Percentiles rank a stretch among this genome's conserved stretches.
These are phyloP conservation scores for Petrophora chlorosata DNA, from an alignment of 2,888 invertebrate species.

Conservation along the genomic window DNA sequence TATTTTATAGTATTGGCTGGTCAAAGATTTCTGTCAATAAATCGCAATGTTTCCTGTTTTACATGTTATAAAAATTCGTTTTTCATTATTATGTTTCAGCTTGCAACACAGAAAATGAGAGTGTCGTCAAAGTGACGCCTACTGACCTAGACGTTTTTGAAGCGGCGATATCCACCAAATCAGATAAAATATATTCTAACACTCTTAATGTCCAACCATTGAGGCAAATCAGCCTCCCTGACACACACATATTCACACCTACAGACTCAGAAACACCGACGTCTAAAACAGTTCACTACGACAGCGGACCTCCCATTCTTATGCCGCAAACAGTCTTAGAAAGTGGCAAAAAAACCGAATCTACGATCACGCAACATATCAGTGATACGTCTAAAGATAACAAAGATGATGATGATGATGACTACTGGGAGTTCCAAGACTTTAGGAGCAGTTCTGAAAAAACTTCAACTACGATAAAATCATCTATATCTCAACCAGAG, in stretches of 20 bases:
- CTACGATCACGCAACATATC: slow-evolving; percentile 27
- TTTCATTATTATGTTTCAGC: slow-evolving; percentile 59
- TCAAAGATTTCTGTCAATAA: background rate
- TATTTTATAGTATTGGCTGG: too few relatives aligned
- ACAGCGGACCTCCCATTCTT: slow-evolving; percentile 56
- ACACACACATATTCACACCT: slow-evolving; percentile 80
- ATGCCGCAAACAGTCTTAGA: slow-evolving; percentile 51
- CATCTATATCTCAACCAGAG: slow-evolving; percentile 27
- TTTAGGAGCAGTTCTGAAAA: slow-evolving; percentile 54
- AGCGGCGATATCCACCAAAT: slow-evolving; percentile 53
- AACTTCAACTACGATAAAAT: slow-evolving; percentile 23
- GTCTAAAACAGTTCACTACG: slow-evolving; percentile 79
- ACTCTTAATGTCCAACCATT: slow-evolving; percentile 71
- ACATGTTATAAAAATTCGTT: slow-evolving; percentile 7
- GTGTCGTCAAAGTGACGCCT: slow-evolving; percentile 49
- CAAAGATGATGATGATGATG: slow-evolving; percentile 54
- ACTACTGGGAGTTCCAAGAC: slow-evolving; percentile 77
- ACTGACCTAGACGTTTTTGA: slow-evolving; percentile 67
- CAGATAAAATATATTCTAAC: slow-evolving; percentile 68
- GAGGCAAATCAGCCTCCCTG: slow-evolving; percentile 76
- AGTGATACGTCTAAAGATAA: slow-evolving; percentile 28
- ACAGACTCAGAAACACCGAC: slow-evolving; percentile 79
- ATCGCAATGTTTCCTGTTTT: background rate
- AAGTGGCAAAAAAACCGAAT: slow-evolving; percentile 38
- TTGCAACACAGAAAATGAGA: slow-evolving; percentile 64